Evolutionary conservation across 2,888 invertebrate genomes (phyloP).

Genomic region (Sicus ferrugineus): DNA sequence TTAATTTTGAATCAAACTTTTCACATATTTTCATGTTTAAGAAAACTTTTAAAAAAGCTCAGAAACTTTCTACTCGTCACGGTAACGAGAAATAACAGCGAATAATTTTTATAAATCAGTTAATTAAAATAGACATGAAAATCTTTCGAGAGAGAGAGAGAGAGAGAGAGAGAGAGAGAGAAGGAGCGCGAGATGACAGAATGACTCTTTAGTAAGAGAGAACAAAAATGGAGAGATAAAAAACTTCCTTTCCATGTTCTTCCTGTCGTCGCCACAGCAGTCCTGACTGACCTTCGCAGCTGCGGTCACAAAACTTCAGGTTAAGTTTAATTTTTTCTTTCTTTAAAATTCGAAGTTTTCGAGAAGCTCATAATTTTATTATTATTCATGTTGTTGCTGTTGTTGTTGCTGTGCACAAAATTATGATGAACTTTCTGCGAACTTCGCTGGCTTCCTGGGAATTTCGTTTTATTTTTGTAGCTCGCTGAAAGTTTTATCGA

Average conservation of each 20-base stretch:
- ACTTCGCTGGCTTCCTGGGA: conserved; percentile 5
- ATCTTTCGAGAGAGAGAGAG: neutral
- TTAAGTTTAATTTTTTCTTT: no score
- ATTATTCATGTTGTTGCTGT: neutral
- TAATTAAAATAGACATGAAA: conserved; percentile 28
- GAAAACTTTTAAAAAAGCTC: no score
- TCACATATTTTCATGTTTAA: no score
- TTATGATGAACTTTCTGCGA: conserved; percentile 12
- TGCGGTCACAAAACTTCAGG: neutral
- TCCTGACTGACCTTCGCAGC: neutral
- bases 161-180: no score
- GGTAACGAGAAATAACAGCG: neutral
- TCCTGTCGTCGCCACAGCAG: neutral
- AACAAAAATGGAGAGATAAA: neutral
- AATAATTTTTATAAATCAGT: conserved; percentile 6
- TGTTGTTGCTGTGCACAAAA: conserved; percentile 5
- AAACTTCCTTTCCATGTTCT: no score
- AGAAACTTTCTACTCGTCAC: no score
- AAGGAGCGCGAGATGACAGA: neutral
- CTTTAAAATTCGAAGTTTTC: no score
- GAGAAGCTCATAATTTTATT: neutral
- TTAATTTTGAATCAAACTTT: no score
- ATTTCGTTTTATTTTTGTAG: neutral
- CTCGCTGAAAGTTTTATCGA: no score
- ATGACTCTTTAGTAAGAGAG: neutral